Base-by-base conservation (phyloP, 2,888 invertebrate species). In the Dolichomitus sp. region DNA sequence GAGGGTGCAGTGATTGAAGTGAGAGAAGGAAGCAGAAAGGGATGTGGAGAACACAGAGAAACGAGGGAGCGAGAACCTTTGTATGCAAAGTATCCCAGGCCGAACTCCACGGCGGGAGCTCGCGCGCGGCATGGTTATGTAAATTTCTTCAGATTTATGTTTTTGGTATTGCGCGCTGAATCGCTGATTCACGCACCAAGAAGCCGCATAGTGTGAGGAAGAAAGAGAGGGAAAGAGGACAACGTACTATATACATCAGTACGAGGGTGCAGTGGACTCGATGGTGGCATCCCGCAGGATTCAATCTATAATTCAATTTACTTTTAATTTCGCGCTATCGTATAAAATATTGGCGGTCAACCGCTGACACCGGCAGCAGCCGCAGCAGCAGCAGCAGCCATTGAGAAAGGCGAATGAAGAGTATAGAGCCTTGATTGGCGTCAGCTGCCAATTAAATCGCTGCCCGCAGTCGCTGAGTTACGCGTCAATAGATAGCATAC, bases 131-230 rank as follows among this genome's bases (percentile, higher is more conserved):
- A 84, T 76, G 86, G 87, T 90, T 90, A 89, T 89, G 90, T 84
- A 89, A 89, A 90, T 89, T 87, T 80, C 77, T 69, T 79, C 82
- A 85, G 87, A 89, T 87, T 89, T 87, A 90, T 90, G 89, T 87
- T 88, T 86, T 84, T 77, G 83, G 84, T 88, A 88, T 87, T 87
- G 85, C 86, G 80, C 80, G 81, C 83, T 88, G 89, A 89, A 89
- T 88, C 84, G 83, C 80, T 87, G 87, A 90, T 90, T 89, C 85
- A 85, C 80, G 79, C 50, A 86, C 45, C 57, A 37, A 75, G 40
- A 45, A 65, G n/a, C 12, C 33, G 14, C 50, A 27, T 50, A n/a
- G 37, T 23, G 57, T 11, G 27, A 14, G 27, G 48, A 14, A 19
- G 48, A 48, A 50, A 14, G 23, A 50, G 37, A 50, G 37, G 2